Percentiles rank a stretch among this genome's conserved stretches.
Conservation (phyloP, 2,888 invertebrate species). For the Drosophila nigritarsus region DNA sequence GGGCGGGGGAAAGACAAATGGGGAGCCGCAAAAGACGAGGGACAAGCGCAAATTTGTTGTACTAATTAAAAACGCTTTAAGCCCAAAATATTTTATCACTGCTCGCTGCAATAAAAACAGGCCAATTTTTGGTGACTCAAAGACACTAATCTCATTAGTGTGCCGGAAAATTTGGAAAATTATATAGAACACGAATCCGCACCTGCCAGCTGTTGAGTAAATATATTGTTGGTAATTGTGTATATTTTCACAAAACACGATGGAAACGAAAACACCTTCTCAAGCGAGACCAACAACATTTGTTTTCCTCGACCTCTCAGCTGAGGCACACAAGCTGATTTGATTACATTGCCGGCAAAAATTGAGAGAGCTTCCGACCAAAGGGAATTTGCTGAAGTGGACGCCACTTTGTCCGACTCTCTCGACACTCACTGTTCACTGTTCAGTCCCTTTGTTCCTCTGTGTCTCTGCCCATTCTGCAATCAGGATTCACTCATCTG, state of each 20-base stretch:
- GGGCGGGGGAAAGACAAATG: not conserved
- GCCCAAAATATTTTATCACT: slow-evolving; percentile 48
- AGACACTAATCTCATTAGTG: slow-evolving; percentile 69
- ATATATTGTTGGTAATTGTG: slow-evolving; percentile 44
- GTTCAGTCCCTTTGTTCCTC: not conserved
- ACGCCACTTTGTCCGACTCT: slow-evolving; percentile 2
- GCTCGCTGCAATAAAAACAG: slow-evolving; percentile 44
- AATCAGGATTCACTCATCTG: not conserved
- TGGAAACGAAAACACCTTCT: slow-evolving; percentile 28
- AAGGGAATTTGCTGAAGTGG: slow-evolving; percentile 1
- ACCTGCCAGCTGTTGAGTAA: slow-evolving; percentile 35
- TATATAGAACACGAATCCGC: slow-evolving; percentile 18
- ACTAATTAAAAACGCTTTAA: slow-evolving; percentile 79
- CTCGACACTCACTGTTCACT: not conserved
- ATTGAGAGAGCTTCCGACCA: slow-evolving; percentile 7
- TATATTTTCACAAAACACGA: slow-evolving; percentile 64
- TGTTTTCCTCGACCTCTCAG: slow-evolving; percentile 28
- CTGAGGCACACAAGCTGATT: slow-evolving; percentile 50
- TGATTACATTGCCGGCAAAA: slow-evolving; percentile 60
- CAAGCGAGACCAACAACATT: slow-evolving; percentile 36
- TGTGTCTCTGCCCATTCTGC: slow-evolving; percentile 17
- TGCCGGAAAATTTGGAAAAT: slow-evolving; percentile 30
- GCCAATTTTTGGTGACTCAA: slow-evolving; percentile 22
- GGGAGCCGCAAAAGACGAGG: not conserved
- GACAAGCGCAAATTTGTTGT: slow-evolving; percentile 54